Conservation (phyloP, 2,888 invertebrate genomes). For the Pollenia amentaria region DNA sequence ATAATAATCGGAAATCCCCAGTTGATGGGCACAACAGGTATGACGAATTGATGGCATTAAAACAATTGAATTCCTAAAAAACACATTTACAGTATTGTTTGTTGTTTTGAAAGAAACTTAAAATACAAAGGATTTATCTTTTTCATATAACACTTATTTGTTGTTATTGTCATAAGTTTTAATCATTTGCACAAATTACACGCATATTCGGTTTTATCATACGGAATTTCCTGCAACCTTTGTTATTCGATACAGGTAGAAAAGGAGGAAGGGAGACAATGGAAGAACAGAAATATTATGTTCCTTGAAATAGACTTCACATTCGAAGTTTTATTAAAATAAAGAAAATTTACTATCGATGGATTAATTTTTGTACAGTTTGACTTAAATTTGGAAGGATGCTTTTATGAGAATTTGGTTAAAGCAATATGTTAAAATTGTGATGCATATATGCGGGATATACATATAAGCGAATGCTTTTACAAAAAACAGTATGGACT, state of each 20-base stretch:
- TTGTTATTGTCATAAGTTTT: background rate
- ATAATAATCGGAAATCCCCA: conserved; percentile 15
- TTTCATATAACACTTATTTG: background rate
- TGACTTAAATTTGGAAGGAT: too few species aligned
- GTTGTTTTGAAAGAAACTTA: background rate
- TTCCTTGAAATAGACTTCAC: too few species aligned
- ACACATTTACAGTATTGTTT: conserved; percentile 5
- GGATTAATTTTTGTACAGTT: too few species aligned
- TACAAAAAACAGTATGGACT: too few species aligned
- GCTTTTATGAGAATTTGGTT: too few species aligned
- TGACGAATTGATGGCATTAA: conserved; percentile 1
- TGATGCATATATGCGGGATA: too few species aligned
- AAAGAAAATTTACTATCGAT: too few species aligned
- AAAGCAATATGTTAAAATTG: too few species aligned
- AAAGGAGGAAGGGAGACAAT: background rate
- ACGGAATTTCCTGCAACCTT: conserved; percentile 15
- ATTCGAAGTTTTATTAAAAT: too few species aligned
- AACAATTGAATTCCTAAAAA: conserved; percentile 35
- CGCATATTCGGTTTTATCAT: background rate
- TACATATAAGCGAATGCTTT: too few species aligned
- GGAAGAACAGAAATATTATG: too few species aligned
- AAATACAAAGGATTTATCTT: conserved; percentile 39
- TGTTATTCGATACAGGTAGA: conserved; percentile 53
- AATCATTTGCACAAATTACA: background rate
- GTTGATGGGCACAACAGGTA: background rate